Evolutionary conservation across 2,888 invertebrate species (phyloP), one percentile per base, ranked within the genome.

Genomic region (Parnassius mnemosyne): DNA sequence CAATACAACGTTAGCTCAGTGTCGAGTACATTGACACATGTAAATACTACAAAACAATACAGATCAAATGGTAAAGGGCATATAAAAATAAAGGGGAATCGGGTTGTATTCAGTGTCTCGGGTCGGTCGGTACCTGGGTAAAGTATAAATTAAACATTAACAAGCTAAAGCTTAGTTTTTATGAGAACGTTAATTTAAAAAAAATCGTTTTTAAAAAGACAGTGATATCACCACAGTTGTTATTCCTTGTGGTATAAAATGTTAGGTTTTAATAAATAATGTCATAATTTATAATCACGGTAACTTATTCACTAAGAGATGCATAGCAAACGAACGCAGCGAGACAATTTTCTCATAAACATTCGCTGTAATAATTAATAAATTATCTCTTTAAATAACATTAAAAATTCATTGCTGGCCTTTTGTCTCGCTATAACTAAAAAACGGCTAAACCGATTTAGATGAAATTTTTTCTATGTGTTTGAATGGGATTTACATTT

Each of bases 41-140:
- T 75, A 75, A 80, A 80, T 71, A 53, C 63, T 57, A 63, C 60
- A 69, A 75, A 74, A 86, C 86, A 86, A 86, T 85, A 71, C 68
- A 68, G 84, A 80, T 64, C 81, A 81, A 75, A 73, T 69, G 82
- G 73, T 73, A 81, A 63, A 75, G 78, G 78, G 69, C 79, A 74
- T 47, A 62, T 55, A 57, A 57, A 66, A 68, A 55, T 65, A 66
- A 66, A 67, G 57, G 67, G 53, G 59, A 66, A 61, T 67, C 58
- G 60, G 49, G 25, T 64, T 66, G 60, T 57, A 64, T 65, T 65
- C 61, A 68, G 64, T 64, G 53, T 59, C 57, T 13, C 51, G 42
- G 42, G 44, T 44, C 51, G 13, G 10, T 49, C 34, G 42, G 43
- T 51, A 50, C 55, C 25, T 10, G 11, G 11, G 20, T 20, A 2